phyloP scores from a whole-genome alignment of 2,888 invertebrate species.

The Zele albiditarsus region DNA sequence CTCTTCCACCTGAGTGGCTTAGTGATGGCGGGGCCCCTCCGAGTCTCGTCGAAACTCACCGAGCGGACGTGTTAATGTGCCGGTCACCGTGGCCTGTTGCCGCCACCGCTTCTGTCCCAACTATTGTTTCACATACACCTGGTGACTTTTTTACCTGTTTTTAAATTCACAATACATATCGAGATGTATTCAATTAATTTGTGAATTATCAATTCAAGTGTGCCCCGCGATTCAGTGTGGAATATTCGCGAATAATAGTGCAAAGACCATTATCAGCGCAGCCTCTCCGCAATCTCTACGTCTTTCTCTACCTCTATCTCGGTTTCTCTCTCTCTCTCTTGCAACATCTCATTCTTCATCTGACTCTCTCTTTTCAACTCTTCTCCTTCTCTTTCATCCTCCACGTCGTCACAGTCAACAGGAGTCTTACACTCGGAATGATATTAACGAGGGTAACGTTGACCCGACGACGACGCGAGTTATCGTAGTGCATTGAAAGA shows the following conservation, averaged over 20 bases:
- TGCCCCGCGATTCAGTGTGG: not conserved
- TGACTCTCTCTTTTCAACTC: constrained; percentile 16
- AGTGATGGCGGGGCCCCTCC: constrained; percentile 50
- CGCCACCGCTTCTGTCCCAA: constrained; percentile 45
- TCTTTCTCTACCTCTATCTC: not conserved
- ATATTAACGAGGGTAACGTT: constrained; percentile 24
- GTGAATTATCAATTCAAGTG: not conserved
- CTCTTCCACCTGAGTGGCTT: constrained; percentile 58
- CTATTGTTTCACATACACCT: constrained; percentile 20
- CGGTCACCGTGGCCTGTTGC: constrained; percentile 65
- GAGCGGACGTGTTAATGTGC: constrained; percentile 67
- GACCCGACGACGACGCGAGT: constrained; percentile 25
- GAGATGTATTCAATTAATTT: not conserved
- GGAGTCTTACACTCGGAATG: constrained; percentile 28
- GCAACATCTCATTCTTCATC: not conserved
- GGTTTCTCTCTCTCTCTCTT: not conserved
- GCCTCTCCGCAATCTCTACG: constrained; percentile 11
- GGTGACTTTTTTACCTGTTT: not conserved
- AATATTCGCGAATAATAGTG: not conserved
- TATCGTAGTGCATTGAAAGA: not conserved
- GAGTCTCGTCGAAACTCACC: constrained; percentile 63
- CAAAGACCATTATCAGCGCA: not conserved
- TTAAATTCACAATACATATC: not conserved
- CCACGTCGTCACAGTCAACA: constrained; percentile 36
- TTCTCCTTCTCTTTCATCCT: constrained; percentile 26